phyloP scores from a whole-genome alignment of 2,888 invertebrate genomes.

The Cetonia aurata region DNA sequence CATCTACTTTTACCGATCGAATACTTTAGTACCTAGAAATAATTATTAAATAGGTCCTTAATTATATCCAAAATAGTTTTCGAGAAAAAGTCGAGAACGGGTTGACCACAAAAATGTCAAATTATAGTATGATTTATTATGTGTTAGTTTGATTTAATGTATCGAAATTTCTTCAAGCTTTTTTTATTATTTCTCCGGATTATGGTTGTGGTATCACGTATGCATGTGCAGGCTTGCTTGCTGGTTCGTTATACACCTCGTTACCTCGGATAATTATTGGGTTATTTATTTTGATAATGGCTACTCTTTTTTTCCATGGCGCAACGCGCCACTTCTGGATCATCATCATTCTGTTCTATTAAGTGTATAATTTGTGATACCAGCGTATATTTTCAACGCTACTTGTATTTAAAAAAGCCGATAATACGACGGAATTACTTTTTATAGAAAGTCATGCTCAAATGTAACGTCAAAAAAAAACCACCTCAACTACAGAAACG shows the following conservation, averaged over 20 bases:
- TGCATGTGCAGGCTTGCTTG: neutral
- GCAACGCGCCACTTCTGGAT: slow-evolving; percentile 15
- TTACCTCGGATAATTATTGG: slow-evolving; percentile 43
- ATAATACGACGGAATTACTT: slow-evolving; percentile 43
- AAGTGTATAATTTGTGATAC: slow-evolving; percentile 47
- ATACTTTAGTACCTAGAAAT: neutral
- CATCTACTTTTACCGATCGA: too few relatives aligned
- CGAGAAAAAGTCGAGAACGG: slow-evolving; percentile 7
- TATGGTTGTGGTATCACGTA: neutral
- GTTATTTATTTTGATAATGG: slow-evolving; percentile 48
- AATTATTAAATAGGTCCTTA: slow-evolving; percentile 30
- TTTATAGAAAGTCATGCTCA: slow-evolving; percentile 42
- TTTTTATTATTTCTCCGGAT: slow-evolving; percentile 10
- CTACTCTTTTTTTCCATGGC: slow-evolving; percentile 28
- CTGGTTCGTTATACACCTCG: slow-evolving; percentile 34
- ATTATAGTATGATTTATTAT: slow-evolving; percentile 43
- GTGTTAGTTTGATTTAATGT: slow-evolving; percentile 43
- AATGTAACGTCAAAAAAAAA: slow-evolving; percentile 27
- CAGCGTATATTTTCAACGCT: slow-evolving; percentile 42
- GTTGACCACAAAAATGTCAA: slow-evolving; percentile 38
- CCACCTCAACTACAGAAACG: slow-evolving; percentile 4
- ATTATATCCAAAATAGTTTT: slow-evolving; percentile 26
- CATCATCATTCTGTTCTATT: slow-evolving; percentile 44
- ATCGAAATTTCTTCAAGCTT: slow-evolving; percentile 34
- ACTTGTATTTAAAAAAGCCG: slow-evolving; percentile 43